Evolutionary conservation across 2,113 vertebrate species (phyloP).

Genomic region (Zosterops pallidus): DNA sequence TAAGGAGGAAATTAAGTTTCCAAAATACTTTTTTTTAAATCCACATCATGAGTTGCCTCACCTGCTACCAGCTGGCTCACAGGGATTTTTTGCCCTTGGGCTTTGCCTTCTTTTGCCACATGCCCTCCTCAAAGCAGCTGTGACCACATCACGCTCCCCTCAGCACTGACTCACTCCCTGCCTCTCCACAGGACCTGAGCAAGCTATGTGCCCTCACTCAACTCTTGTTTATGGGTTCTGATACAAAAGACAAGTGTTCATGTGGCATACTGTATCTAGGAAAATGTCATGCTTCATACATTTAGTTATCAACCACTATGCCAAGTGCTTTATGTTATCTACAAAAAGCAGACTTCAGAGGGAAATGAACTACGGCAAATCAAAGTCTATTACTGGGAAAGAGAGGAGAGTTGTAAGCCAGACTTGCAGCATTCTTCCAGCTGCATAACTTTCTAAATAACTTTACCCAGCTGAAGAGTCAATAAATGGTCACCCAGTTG

Average conservation of each 20-base stretch:
- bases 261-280: conserved; percentile 63
- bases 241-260: conserved; percentile 69
- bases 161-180: background rate
- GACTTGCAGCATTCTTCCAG: conserved; percentile 48
- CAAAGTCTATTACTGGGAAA: conserved; percentile 69
- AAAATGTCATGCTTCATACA: conserved; percentile 72
- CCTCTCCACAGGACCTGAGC: background rate
- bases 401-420: conserved; percentile 33
- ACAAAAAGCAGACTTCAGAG: conserved; percentile 73
- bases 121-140: background rate
- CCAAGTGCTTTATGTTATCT: conserved; percentile 75
- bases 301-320: conserved; percentile 71
- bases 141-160: background rate
- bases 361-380: conserved; percentile 71
- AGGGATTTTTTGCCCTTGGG: background rate
- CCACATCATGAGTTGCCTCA: background rate
- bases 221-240: conserved; percentile 52
- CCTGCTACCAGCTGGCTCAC: background rate
- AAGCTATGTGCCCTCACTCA: conserved; percentile 54
- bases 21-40: conserved; percentile 2
- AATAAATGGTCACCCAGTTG: conserved; percentile 41
- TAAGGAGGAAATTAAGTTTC: conserved; percentile 40
- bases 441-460: conserved; percentile 56
- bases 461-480: conserved; percentile 24
- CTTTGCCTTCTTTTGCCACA: background rate